These are phyloP conservation scores for Mythimna loreyi DNA, from an alignment of 2,888 invertebrate species.

Conservation along the genomic window DNA sequence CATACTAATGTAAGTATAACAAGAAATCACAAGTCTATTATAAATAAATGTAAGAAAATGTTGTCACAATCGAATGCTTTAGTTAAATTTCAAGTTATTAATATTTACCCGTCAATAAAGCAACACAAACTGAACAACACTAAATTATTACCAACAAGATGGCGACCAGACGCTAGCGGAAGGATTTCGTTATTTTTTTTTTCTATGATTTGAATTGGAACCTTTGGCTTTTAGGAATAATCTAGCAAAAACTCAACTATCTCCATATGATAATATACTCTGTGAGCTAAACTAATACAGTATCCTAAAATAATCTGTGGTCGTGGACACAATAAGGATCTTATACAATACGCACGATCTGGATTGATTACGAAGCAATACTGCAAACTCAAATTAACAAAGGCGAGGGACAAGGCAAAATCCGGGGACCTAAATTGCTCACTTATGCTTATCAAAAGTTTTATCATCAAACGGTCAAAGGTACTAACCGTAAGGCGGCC, in stretches of 20 bases:
- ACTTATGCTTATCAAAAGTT: too few species aligned
- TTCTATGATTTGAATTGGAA: neutral
- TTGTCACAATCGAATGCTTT: neutral
- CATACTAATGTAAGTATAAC: slow-evolving; percentile 38
- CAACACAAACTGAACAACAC: slow-evolving; percentile 34
- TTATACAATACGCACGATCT: too few species aligned
- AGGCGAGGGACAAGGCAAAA: too few species aligned
- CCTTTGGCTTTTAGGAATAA: neutral
- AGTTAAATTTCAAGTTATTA: neutral
- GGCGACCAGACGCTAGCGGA: slow-evolving; percentile 58
- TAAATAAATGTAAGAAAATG: neutral
- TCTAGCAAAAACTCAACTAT: neutral
- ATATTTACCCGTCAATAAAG: slow-evolving; percentile 37
- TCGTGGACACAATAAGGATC: too few species aligned
- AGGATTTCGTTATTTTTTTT: slow-evolving; percentile 46
- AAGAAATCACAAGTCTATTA: neutral
- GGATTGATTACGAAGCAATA: too few species aligned
- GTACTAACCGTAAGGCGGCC: too few species aligned
- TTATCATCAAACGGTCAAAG: too few species aligned
- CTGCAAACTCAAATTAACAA: too few species aligned
- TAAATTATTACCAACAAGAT: slow-evolving; percentile 52
- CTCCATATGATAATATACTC: neutral
- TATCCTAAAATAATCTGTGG: too few species aligned
- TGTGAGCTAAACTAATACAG: too few species aligned
- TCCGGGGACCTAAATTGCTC: too few species aligned